phyloP scores from a whole-genome alignment of 2,888 invertebrate genomes.

The Caenorhabditis wallacei region DNA sequence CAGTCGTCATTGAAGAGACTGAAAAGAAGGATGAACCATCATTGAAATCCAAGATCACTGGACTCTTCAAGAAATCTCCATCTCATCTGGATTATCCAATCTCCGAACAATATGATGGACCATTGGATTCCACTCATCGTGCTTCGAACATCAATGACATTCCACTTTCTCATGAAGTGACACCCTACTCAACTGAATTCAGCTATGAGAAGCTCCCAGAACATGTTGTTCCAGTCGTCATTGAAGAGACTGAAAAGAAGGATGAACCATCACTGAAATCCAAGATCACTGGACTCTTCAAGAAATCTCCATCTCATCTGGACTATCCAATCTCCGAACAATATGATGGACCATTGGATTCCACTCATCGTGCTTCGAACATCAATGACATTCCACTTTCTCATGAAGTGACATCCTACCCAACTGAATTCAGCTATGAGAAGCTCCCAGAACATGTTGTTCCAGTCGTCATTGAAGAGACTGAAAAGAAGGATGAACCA shows the following conservation, averaged over 20 bases:
- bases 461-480: neutral
- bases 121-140: conserved; percentile 49
- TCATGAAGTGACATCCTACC: neutral
- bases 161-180: conserved; percentile 58
- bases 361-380: too few relatives aligned
- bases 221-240: conserved; percentile 2
- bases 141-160: conserved; percentile 57
- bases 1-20: neutral
- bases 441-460: neutral
- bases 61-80: neutral
- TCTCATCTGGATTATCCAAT: neutral
- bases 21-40: neutral
- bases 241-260: too few relatives aligned
- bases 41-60: neutral
- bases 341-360: too few relatives aligned
- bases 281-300: too few relatives aligned
- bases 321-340: too few relatives aligned
- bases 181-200: conserved; percentile 6
- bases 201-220: conserved; percentile 13
- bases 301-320: too few relatives aligned
- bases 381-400: too few relatives aligned
- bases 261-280: too few relatives aligned
- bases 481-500: neutral
- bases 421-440: neutral
- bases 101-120: neutral